Conservation (phyloP, 2,888 invertebrate species). For the Agelastica alni region DNA sequence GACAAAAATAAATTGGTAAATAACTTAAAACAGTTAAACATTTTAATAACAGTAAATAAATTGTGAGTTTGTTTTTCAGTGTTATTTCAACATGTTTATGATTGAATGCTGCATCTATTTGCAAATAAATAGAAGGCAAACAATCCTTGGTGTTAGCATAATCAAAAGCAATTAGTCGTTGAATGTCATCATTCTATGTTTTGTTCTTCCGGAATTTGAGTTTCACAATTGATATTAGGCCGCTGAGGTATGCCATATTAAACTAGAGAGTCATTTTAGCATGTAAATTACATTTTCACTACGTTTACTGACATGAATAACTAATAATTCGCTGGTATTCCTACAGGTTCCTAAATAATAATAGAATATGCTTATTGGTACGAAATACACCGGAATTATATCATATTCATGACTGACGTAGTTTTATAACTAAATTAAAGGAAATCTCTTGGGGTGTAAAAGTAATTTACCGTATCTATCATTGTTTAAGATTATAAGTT, state of each 20-base stretch:
- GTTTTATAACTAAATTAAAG: neutral
- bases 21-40: too few relatives aligned
- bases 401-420: neutral
- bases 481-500: too few relatives aligned
- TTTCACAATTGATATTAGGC: neutral
- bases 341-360: slow-evolving; percentile 15
- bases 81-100: too few relatives aligned
- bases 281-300: slow-evolving; percentile 28
- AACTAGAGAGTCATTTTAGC: slow-evolving; percentile 18
- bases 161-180: too few relatives aligned
- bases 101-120: too few relatives aligned
- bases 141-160: too few relatives aligned
- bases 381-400: neutral
- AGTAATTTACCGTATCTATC: too few relatives aligned
- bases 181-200: neutral
- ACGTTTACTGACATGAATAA: slow-evolving; percentile 29
- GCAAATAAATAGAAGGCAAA: too few relatives aligned
- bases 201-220: neutral
- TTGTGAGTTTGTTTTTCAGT: too few relatives aligned
- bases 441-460: too few relatives aligned
- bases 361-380: slow-evolving; percentile 2
- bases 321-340: slow-evolving; percentile 18
- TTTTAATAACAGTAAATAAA: too few relatives aligned
- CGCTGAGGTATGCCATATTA: neutral
- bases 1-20: too few relatives aligned